These are phyloP conservation scores for Temnothorax unifasciatus DNA, from an alignment of 2,888 invertebrate species.

Conservation along the genomic window DNA sequence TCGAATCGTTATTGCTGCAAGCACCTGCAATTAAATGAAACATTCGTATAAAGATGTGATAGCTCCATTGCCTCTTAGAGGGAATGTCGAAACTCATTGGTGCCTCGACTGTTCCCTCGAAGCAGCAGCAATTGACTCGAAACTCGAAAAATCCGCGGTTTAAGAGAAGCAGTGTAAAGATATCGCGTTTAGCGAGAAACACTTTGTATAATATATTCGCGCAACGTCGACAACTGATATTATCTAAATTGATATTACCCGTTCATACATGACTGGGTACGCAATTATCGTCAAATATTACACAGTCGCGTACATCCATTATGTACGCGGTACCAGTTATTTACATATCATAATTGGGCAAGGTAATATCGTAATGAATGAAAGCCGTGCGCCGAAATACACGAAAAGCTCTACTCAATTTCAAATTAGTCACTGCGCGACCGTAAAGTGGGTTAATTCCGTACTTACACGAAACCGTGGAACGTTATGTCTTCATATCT, in stretches of 20 bases:
- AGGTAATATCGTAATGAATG: constrained; percentile 22
- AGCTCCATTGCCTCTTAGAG: background rate
- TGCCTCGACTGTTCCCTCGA: background rate
- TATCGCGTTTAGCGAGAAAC: background rate
- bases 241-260: constrained; percentile 13
- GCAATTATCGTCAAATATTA: background rate
- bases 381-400: background rate
- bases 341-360: background rate
- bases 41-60: background rate
- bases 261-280: background rate
- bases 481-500: constrained; percentile 42
- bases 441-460: constrained; percentile 70
- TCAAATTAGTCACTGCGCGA: constrained; percentile 26
- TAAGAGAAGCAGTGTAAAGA: background rate
- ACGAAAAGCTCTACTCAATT: constrained; percentile 34
- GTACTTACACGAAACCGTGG: constrained; percentile 60
- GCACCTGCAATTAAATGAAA: constrained; percentile 24
- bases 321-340: background rate
- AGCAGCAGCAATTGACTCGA: background rate
- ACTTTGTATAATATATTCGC: background rate
- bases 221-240: background rate
- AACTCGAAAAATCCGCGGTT: background rate
- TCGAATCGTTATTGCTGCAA: background rate
- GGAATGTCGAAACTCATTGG: background rate
- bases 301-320: background rate